Evolutionary conservation across 2,113 vertebrate genomes (phyloP).

Genomic region (Rattus norvegicus): GRCr8 NC_086027.1:30403001-30403500

Average conservation of each 20-base stretch:
- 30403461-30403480: neutral
- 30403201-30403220: constrained; percentile 64
- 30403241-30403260: neutral
- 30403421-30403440: neutral
- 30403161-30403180: constrained; percentile 74
- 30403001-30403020: constrained; percentile 78
- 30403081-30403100: constrained; percentile 46
- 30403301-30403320: constrained; percentile 55
- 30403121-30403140: constrained; percentile 75
- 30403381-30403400: neutral
- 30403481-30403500: constrained; percentile 33
- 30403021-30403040: constrained; percentile 81
- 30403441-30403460: constrained; percentile 28
- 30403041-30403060: constrained; percentile 81
- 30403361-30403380: neutral
- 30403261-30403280: constrained; percentile 61
- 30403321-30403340: constrained; percentile 70
- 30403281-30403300: constrained; percentile 56
- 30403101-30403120: constrained; percentile 60
- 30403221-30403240: constrained; percentile 13
- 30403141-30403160: constrained; percentile 75
- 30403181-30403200: constrained; percentile 70
- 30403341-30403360: constrained; percentile 37
- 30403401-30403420: constrained; percentile 26
- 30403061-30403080: constrained; percentile 69